Evolutionary conservation across 2,888 invertebrate genomes (phyloP).

Genomic region (Oscheius sp.): DNA sequence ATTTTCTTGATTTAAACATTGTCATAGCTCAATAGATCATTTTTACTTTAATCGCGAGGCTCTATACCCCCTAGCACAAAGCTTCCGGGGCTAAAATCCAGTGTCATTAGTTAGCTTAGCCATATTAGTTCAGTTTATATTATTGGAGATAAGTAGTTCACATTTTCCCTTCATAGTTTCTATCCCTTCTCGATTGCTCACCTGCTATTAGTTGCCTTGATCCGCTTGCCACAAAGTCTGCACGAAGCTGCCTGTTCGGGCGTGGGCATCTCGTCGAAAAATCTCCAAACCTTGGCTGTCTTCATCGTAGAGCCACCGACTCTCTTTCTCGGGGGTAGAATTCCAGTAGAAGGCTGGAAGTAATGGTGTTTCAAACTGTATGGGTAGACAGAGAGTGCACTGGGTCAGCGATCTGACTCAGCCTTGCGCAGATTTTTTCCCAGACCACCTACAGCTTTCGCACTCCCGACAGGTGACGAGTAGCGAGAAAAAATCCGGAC

Average conservation of each 20-base stretch:
- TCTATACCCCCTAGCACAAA: no score
- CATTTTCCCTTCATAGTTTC: not conserved
- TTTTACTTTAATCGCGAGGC: no score
- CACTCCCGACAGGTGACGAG: conserved; percentile 7
- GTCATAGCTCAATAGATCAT: no score
- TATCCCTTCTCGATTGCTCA: conserved; percentile 22
- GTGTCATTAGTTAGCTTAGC: no score
- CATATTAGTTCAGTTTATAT: not conserved
- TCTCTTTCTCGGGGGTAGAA: conserved; percentile 40
- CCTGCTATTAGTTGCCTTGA: conserved; percentile 73
- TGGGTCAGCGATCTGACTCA: conserved; percentile 17
- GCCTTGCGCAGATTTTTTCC: not conserved
- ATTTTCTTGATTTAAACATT: no score
- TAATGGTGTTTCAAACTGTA: conserved; percentile 24
- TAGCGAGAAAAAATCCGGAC: not conserved
- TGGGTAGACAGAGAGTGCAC: conserved; percentile 36
- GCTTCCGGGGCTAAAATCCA: no score
- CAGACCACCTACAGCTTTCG: not conserved
- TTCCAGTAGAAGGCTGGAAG: conserved; percentile 6
- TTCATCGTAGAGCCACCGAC: conserved; percentile 56
- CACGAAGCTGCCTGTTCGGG: conserved; percentile 71
- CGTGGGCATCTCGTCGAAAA: conserved; percentile 66
- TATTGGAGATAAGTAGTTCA: not conserved
- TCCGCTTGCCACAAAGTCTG: conserved; percentile 67
- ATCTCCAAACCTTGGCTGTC: conserved; percentile 67